These are phyloP conservation scores for Eledona agricola DNA, from an alignment of 2,888 invertebrate species.

Conservation along the genomic window DNA sequence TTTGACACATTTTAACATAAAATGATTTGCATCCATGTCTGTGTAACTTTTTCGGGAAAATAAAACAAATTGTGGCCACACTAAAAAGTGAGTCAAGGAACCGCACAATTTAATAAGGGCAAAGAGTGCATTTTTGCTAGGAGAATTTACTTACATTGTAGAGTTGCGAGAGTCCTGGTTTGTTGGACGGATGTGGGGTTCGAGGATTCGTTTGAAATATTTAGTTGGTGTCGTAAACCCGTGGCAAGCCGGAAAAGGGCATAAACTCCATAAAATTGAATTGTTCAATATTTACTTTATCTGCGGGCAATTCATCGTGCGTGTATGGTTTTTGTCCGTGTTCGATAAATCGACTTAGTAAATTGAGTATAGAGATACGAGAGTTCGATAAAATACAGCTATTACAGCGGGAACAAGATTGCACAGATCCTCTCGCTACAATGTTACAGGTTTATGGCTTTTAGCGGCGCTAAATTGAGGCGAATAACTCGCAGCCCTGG, in stretches of 20 bases:
- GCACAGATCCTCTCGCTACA: conserved; percentile 43
- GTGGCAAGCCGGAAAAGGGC: conserved; percentile 16
- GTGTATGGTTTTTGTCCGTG: conserved; percentile 35
- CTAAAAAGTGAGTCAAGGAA: too few species aligned
- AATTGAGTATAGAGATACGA: conserved; percentile 43
- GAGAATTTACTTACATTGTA: too few species aligned
- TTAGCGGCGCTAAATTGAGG: conserved; percentile 47
- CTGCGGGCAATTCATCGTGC: conserved; percentile 35
- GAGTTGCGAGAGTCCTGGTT: too few species aligned
- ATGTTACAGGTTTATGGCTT: conserved; percentile 47
- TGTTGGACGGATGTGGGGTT: too few species aligned
- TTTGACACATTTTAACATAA: too few species aligned
- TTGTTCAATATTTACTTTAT: conserved; percentile 35
- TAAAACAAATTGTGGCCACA: too few species aligned
- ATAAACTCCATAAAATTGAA: conserved; percentile 28
- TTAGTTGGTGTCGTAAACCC: conserved; percentile 18
- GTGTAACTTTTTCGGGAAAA: too few species aligned
- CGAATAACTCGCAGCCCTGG: conserved; percentile 44
- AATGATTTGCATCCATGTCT: too few species aligned
- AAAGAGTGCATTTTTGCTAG: too few species aligned
- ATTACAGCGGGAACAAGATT: conserved; percentile 48
- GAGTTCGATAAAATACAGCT: conserved; percentile 49
- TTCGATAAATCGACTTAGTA: conserved; percentile 38
- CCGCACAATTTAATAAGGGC: too few species aligned
- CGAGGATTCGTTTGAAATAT: conserved; percentile 10